A percentile compares a stretch with the other conserved stretches of the same genome.
These are phyloP conservation scores for Campaea margaritaria DNA, from an alignment of 2,888 invertebrate species.

Conservation along the genomic window DNA sequence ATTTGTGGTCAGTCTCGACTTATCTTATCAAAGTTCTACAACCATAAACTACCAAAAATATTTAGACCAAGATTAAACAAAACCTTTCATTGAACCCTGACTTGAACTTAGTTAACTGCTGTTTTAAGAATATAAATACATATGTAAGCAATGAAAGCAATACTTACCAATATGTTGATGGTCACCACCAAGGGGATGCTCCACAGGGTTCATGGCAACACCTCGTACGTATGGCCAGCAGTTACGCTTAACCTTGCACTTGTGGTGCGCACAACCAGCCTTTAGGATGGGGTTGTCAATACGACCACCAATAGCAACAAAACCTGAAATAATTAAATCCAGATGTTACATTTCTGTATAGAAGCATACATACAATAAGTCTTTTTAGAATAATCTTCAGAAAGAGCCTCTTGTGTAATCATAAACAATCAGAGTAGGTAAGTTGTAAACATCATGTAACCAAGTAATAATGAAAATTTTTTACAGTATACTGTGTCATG, in stretches of 20 bases:
- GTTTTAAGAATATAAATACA: no score
- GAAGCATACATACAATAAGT: not conserved
- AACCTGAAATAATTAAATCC: slow-evolving; percentile 83
- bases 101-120: no score
- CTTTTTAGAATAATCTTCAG: slow-evolving; percentile 63
- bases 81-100: no score
- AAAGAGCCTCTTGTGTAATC: slow-evolving; percentile 80
- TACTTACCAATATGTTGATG: slow-evolving; percentile 99
- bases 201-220: slow-evolving; percentile 99
- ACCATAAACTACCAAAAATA: no score
- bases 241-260: slow-evolving; percentile 99
- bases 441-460: slow-evolving; percentile 68
- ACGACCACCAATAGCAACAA: slow-evolving; percentile 99
- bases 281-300: slow-evolving; percentile 99
- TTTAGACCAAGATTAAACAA: no score
- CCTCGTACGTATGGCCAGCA: slow-evolving; percentile 99
- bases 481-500: no score
- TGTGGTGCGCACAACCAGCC: slow-evolving; percentile 99
- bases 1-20: no score
- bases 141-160: not conserved
- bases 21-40: no score
- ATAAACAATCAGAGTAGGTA: slow-evolving; percentile 75
- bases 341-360: slow-evolving; percentile 41
- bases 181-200: slow-evolving; percentile 99
- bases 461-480: slow-evolving; percentile 31